phyloP scores from a whole-genome alignment of 1,140 invertebrate species.

The Andricus grossulariae region DNA sequence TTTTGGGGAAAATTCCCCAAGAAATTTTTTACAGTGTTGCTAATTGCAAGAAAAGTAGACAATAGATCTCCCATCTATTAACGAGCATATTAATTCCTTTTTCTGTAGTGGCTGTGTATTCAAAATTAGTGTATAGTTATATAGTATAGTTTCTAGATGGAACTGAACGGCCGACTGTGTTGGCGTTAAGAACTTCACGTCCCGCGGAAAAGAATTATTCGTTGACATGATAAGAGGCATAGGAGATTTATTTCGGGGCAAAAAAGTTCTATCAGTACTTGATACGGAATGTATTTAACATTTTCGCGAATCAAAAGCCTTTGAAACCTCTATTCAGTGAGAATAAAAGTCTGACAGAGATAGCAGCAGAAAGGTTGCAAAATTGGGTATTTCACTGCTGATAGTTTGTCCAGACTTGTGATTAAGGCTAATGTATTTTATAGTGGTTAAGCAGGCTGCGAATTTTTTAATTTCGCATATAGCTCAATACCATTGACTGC shows the following conservation, averaged over 20 bases:
- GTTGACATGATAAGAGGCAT: constrained; percentile 76
- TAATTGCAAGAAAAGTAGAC: too few species aligned
- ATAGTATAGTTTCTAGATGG: constrained; percentile 56
- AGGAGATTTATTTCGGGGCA: constrained; percentile 74
- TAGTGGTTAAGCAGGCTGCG: constrained; percentile 57
- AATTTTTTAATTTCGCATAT: constrained; percentile 55
- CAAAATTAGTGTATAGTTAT: too few species aligned
- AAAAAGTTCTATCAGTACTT: constrained; percentile 76
- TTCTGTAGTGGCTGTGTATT: too few species aligned
- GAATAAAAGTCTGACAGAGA: constrained; percentile 55
- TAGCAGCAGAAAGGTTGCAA: constrained; percentile 57
- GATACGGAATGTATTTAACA: constrained; percentile 63
- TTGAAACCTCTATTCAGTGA: constrained; percentile 63
- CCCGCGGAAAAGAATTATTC: constrained; percentile 71
- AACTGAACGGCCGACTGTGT: constrained; percentile 64
- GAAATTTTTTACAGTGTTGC: too few species aligned
- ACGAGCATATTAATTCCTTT: too few species aligned
- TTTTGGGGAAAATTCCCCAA: too few species aligned
- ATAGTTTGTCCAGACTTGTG: too few species aligned
- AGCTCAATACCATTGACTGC: constrained; percentile 45
- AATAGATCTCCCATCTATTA: too few species aligned
- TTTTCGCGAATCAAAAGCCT: constrained; percentile 73
- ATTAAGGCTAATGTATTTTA: too few species aligned
- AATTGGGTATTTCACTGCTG: too few species aligned
- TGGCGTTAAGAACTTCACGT: constrained; percentile 68